Evolutionary conservation across 1,140 invertebrate species (phyloP).

Genomic region (Aphidius gifuensis): DNA sequence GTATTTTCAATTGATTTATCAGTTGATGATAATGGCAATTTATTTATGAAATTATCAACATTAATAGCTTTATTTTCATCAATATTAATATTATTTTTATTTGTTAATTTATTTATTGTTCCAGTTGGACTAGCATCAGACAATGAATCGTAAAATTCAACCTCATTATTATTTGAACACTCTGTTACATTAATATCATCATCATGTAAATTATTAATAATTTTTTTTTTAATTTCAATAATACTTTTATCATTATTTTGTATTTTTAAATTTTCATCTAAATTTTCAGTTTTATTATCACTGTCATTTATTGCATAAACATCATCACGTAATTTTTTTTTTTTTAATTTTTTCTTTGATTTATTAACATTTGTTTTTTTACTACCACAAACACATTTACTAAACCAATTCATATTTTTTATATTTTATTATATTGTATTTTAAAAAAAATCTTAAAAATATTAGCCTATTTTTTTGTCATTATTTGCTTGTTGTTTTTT

Average conservation of each 20-base stretch:
- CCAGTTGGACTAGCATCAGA: slow-evolving; percentile 10
- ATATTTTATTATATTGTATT: no score
- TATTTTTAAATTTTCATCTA: background rate
- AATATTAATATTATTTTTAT: background rate
- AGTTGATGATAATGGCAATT: background rate
- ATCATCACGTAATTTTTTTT: slow-evolving; percentile 11
- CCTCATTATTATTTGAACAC: slow-evolving; percentile 2
- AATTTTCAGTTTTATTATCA: background rate
- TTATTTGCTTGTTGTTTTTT: background rate
- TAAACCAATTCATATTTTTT: slow-evolving; percentile 27
- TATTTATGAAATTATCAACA: background rate
- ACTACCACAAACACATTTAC: slow-evolving; percentile 27
- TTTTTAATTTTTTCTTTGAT: slow-evolving; percentile 11
- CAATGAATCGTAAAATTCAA: slow-evolving; percentile 21
- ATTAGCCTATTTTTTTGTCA: no score
- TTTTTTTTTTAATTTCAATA: background rate
- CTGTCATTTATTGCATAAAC: slow-evolving; percentile 12
- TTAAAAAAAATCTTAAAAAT: no score
- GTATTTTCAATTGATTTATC: background rate
- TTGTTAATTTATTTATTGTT: background rate
- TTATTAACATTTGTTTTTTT: slow-evolving; percentile 16
- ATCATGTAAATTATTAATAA: background rate
- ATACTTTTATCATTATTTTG: background rate
- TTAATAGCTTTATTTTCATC: no score
- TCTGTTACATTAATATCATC: background rate